Base-by-base conservation (phyloP, 2,888 invertebrate species). In the Sipha maydis region DNA sequence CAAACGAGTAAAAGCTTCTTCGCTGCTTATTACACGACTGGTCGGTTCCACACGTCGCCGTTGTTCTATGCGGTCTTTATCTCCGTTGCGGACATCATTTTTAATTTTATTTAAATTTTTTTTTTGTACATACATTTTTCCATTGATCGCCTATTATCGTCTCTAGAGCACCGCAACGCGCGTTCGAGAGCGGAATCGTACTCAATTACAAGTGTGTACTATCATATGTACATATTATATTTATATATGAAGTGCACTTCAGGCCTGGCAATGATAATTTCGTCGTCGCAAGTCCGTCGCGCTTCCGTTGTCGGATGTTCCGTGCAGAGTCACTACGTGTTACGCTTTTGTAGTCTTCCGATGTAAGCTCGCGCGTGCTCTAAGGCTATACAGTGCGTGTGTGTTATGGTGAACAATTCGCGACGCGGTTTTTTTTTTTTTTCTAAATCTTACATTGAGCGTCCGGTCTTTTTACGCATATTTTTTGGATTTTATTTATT, bases 31-130 rank as follows among this genome's bases (percentile, higher is more conserved):
- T 48, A 48, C 48, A 14, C 48, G 48, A 14, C 14, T 14, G 48
- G 48, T 69, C 71, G 71, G 19, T 71, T 38, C 61, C 38, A 9
- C 48, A 11, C 48, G 67, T 67, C 28, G 80, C 38, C 1, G 9
- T 80, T 80, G 67, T 67, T 56, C 17, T 61, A 31, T 54, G 21
- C 19, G 73, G 19, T 73, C 34, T 75, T 75, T 75, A 41, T 80
- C 48, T 61, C 38, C n/a, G 19, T 80, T n/a, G 19, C n/a, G 67
- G 80, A 38, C 31, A 17, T 75, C 14, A 8, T 71, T 71, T 28
- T 71, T 67, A n/a, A n/a, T n/a, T 61, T 25, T 75, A 4, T 38
- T 25, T 25, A 9, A 75, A 9, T 41, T 76, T 76, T 41, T 76
- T 9, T 28, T 41, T 41, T 41, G 34, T 34, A 4, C 11, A 4